phyloP scores from a whole-genome alignment of 2,797 vertebrate species.

The Anniella stebbinsi region DNA sequence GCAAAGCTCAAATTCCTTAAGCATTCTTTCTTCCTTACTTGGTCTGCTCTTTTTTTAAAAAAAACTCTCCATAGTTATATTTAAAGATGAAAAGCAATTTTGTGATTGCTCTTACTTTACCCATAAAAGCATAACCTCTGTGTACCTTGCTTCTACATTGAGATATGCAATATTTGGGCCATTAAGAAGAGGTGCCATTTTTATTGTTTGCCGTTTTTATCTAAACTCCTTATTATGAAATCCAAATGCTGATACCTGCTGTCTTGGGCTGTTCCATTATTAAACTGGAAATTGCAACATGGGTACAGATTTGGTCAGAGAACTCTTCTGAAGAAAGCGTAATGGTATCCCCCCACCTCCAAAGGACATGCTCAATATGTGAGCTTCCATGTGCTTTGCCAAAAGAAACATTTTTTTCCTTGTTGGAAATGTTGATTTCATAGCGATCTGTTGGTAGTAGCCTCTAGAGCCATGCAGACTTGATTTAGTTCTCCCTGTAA shows the following conservation, averaged over 20 bases:
- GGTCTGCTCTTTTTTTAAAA: background rate
- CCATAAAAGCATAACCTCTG: background rate
- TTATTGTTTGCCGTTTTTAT: background rate
- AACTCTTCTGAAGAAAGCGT: constrained; percentile 38
- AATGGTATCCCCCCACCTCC: constrained; percentile 24
- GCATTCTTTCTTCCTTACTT: background rate
- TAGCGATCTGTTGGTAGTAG: background rate
- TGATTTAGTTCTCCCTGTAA: constrained; percentile 6
- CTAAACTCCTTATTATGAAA: background rate
- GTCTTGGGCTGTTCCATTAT: constrained; percentile 19
- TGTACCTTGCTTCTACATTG: background rate
- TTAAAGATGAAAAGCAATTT: constrained; percentile 1
- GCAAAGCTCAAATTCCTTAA: background rate
- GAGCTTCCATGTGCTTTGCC: background rate
- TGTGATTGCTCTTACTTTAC: background rate
- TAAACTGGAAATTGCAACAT: background rate
- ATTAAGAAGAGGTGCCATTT: background rate
- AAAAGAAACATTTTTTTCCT: constrained; percentile 24
- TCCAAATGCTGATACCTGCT: constrained; percentile 12
- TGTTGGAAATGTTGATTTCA: background rate
- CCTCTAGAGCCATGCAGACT: constrained; percentile 5
- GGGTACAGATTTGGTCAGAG: background rate
- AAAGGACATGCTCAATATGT: constrained; percentile 9
- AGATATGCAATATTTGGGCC: background rate
- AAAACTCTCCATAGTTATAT: no score